Conservation (phyloP, 2,113 vertebrate species). For the Rhadina sibilatrix region DNA sequence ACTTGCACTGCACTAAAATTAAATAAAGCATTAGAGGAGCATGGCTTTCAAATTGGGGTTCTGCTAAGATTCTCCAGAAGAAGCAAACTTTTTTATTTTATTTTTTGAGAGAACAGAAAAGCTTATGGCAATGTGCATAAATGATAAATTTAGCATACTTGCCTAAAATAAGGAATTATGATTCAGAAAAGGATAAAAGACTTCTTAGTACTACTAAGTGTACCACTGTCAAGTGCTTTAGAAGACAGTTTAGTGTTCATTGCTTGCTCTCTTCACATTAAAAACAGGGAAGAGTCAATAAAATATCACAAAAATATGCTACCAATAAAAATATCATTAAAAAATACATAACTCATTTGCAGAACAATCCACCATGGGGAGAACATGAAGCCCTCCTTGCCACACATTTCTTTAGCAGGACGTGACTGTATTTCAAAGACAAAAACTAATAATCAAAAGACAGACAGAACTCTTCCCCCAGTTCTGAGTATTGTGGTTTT, state of each 20-base stretch:
- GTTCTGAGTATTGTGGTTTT: background rate
- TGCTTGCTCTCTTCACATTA: constrained; percentile 12
- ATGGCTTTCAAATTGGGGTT: background rate
- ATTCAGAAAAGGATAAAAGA: constrained; percentile 39
- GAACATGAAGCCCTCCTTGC: background rate
- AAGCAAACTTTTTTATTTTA: background rate
- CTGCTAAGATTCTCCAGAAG: background rate
- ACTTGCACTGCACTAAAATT: background rate
- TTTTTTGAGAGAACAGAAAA: background rate
- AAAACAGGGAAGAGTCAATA: background rate
- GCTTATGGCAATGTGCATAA: background rate
- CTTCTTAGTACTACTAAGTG: background rate
- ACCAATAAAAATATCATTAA: background rate
- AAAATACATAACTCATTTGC: background rate
- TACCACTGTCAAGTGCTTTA: constrained; percentile 3
- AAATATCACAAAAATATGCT: constrained; percentile 12
- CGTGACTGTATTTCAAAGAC: background rate
- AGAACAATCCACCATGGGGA: background rate
- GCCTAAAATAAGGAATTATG: constrained; percentile 28
- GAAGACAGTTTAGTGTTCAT: background rate
- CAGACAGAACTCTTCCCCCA: background rate
- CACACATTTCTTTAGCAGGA: background rate
- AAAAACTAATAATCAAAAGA: background rate
- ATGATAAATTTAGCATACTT: background rate
- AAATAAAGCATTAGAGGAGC: background rate